Evolutionary conservation across 2,797 vertebrate species (phyloP), one percentile per base, ranked within the genome.

Genomic region (Anisognathus igniventris): DNA sequence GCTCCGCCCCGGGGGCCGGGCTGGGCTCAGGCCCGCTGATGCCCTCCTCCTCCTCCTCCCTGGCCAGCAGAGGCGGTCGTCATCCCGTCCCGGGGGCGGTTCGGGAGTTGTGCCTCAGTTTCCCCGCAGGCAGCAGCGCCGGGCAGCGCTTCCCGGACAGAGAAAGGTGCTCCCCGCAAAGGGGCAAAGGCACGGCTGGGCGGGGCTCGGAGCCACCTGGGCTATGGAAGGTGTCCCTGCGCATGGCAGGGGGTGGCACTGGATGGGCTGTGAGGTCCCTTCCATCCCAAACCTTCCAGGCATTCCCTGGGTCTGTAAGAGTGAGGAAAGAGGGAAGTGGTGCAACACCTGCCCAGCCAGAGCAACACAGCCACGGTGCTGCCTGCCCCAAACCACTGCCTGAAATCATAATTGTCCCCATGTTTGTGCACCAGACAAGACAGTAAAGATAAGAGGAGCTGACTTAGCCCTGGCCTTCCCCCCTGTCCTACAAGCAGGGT

Each of bases 1-100:
- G 81, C 94, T 93, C 94, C 94, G 82, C 94, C 94, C 78, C 89
- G 50, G 64, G 88, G 86, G 86, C 51, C 48, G 81, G 80, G 44
- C 85, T n/a, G 79, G 67, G 53, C 80, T 75, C 72, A 54, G 91
- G 79, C 33, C 31, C 51, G 5, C 35, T 9, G 60, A 2, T 44
- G 56, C 37, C 56, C 48, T 11, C 44, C 31, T 47, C 45, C 45
- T 50, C 44, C 74, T 40, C 30, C 39, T 16, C 23, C 9, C n/a
- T 9, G 62, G 62, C 39, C 62, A 2, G 67, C 23, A 7, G 42
- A 5, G 56, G 42, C 33, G 6, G 27, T 16, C 3, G 9, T 14
- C n/a, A 4, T 13, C 57, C 16, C 51, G 22, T 19, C 28, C 31
- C 8, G 16, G 42, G 5, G 61, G 48, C 30, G 6, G 25, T 19